Base-by-base conservation (phyloP, 1,140 invertebrate species). In the Hycleus phaleratus region DNA sequence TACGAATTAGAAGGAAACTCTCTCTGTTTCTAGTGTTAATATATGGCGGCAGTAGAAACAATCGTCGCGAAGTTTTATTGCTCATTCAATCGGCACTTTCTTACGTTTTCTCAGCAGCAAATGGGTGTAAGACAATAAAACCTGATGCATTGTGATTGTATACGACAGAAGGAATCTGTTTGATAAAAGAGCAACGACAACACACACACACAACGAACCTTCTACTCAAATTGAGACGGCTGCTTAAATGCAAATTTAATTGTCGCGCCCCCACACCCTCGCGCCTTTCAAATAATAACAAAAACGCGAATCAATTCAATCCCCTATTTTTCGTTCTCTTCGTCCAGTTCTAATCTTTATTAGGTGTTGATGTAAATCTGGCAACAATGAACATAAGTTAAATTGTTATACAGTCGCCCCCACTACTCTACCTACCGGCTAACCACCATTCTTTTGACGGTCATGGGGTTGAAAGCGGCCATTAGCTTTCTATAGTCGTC, bases 61-160 rank as follows among this genome's bases (percentile, higher is more conserved):
- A 71, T 71, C 70, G 67, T 62, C 66, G 58, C 64, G 62, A 51
- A 69, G 70, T 71, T 71, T 71, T 71, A 71, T 71, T 68, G 70
- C 70, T 69, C 68, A 61, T 71, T 71, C 70, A 68, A 71, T 71
- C 68, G 70, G 67, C 68, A 71, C 68, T 71, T 71, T 70, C 70
- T 71, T 70, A 66, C 64, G 66, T 70, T 71, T 71, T 65, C 67
- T 68, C 66, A 65, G 67, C 63, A 62, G 67, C 58, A 61, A 70
- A 70, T 66, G 70, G 63, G 60, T 71, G 68, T 70, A 69, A 69
- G 70, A 71, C 70, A 70, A 71, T 71, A 71, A 71, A 71, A 70
- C 68, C 70, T 71, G 70, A 71, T 71, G 68, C 65, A 71, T 71
- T 69, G 70, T 70, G 67, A 70, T 70, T 70, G 70, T 71, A 71